Base-by-base conservation (phyloP, 2,888 invertebrate species). In the Flexamia atlantica region DNA sequence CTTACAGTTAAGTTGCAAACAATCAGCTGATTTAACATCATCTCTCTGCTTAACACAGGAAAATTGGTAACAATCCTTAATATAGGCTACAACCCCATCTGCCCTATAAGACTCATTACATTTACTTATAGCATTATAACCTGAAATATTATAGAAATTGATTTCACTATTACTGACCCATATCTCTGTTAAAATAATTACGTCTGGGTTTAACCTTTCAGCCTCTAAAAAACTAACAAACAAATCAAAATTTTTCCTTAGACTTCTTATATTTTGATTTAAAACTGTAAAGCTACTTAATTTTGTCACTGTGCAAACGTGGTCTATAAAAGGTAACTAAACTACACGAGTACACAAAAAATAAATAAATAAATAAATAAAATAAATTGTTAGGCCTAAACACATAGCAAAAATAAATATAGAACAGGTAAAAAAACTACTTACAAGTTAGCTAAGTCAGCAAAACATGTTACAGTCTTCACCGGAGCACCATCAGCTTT, bases 401-500 rank as follows among this genome's bases (percentile, higher is more conserved):
- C n/a, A n/a, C n/a, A n/a, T n/a, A n/a, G n/a, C n/a, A n/a, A n/a
- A n/a, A n/a, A n/a, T n/a, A n/a, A n/a, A n/a, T n/a, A 25, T 25
- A 64, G 4, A 23, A 5, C 3, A 14, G 25, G 25, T 14, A 10
- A 25, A 64, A 14, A 70, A 17, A 1, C 32, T 5, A 36, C 4
- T 72, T 72, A 76, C 46, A 76, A 30, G n/a, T 76, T 76, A 3
- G 46, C 76, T 40, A 76, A 50, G 32, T 76, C 76, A 17, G 76
- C 50, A 50, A 28, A 23, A 3, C 40, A 5, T 12, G 25, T 50
- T 14, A 76, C 30, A 12, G 50, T 20, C 28, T 50, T 76, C 25
- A 76, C 50, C 9, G 81, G 81, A 2, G 36, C 32, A 23, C 72
- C 32, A 30, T 83, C 83, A 14, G 50, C 64, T n/a, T 83, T 83